Base-by-base conservation (phyloP, 2,888 invertebrate species). In the Hetaerina titia region DNA sequence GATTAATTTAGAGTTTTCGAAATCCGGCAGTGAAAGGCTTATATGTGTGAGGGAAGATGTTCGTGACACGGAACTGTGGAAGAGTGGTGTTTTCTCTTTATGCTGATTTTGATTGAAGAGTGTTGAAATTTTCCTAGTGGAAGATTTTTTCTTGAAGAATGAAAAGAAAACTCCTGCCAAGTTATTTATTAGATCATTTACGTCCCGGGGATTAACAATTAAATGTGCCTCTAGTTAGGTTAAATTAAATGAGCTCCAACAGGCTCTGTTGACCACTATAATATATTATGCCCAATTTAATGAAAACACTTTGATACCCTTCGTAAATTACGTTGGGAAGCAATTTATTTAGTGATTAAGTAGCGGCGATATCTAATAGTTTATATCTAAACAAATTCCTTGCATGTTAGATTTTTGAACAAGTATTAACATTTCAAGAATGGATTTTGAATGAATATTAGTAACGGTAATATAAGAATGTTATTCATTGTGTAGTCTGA, bases 71-170 rank as follows among this genome's bases (percentile, higher is more conserved):
- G 22, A 69, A 69, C 45, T 74, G 81, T 4, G 56, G 69, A 92
- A 90, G 92, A 56, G 69, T 92, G 92, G 31, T 74, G 90, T 92
- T 74, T 69, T 92, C 31, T 56, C 69, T 69, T 15, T 56, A 2
- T 31, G n/a, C 15, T 69, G 92, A 69, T 69, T 57, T 64, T 74
- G 92, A 74, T 92, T 64, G 69, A 92, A 92, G 92, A 45, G 92
- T 74, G 92, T 74, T 92, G 74, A 74, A 69, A 92, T 92, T 57
- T 17, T 22, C 69, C 56, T 69, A 22, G 69, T 74, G 92, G n/a
- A 69, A 56, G 69, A 56, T 9, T 31, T 92, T 56, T 74, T 74
- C 13, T 31, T 19, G 45, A 31, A n/a, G 45, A 57, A 69, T 92
- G 64, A 17, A 69, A 64, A 56, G 15, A 19, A 57, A 81, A 13